Conservation (phyloP, 2,113 vertebrate species). For the Prunella himalayana region DNA sequence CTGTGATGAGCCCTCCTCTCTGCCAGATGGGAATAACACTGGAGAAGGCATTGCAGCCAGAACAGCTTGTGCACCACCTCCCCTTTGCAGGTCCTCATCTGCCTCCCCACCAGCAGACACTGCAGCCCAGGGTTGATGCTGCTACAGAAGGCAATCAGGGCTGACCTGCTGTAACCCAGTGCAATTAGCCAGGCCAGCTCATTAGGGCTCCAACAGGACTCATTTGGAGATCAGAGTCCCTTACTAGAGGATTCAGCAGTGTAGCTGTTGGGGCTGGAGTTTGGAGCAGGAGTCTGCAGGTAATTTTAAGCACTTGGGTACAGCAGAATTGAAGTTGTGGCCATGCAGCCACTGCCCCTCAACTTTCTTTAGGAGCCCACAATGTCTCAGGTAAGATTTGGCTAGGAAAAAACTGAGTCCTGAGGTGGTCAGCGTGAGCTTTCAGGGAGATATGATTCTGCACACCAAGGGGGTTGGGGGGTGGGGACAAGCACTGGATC, state of each 20-base stretch:
- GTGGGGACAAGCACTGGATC: not conserved
- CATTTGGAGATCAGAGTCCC: not conserved
- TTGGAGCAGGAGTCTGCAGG: not conserved
- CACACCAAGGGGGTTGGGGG: not conserved
- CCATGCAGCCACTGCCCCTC: not conserved
- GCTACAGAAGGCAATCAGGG: not conserved
- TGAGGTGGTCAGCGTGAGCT: not conserved
- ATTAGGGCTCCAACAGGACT: not conserved
- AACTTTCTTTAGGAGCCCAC: not conserved
- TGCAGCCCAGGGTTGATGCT: not conserved
- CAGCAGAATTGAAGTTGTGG: not conserved
- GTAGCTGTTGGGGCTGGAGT: not conserved
- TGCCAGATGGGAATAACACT: accelerated
- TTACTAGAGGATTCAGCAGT: not conserved
- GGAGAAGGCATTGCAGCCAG: not conserved
- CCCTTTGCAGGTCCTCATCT: not conserved
- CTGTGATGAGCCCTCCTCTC: accelerated
- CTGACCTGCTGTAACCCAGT: not conserved
- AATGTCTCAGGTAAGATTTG: not conserved
- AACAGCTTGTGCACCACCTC: not conserved
- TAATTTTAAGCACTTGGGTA: not conserved
- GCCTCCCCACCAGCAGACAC: not conserved
- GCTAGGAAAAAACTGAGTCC: not conserved
- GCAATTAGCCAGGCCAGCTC: not conserved
- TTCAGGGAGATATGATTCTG: not conserved